Percentiles rank a stretch among this genome's conserved stretches.
These are phyloP conservation scores for Thomomys bottae DNA, from an alignment of 2,113 vertebrate genomes.

Conservation along the genomic window DNA sequence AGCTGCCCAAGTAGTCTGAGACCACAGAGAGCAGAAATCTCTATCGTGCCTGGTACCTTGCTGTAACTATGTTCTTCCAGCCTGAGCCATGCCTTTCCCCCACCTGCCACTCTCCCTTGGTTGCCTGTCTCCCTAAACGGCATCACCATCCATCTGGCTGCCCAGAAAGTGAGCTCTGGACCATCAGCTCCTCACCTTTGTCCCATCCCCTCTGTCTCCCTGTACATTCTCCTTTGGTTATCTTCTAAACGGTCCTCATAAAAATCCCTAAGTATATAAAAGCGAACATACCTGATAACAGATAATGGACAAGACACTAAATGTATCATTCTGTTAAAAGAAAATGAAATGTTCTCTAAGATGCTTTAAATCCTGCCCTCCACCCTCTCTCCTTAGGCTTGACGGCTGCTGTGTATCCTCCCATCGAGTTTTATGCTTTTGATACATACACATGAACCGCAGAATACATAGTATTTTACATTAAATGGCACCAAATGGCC, in stretches of 20 bases:
- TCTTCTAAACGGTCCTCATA: not conserved
- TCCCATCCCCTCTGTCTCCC: not conserved
- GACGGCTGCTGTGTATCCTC: too few species aligned
- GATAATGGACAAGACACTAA: not conserved
- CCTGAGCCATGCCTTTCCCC: too few species aligned
- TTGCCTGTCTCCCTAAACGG: not conserved
- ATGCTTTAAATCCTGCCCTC: too few species aligned
- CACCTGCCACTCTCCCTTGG: not conserved
- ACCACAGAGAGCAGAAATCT: not conserved
- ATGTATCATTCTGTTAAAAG: not conserved
- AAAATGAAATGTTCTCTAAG: not conserved
- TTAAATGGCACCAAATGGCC: not conserved
- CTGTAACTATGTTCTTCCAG: too few species aligned
- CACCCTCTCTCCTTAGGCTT: not conserved
- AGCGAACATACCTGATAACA: not conserved
- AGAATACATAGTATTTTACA: not conserved
- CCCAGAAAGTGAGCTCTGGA: not conserved
- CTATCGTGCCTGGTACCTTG: too few species aligned
- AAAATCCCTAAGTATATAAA: not conserved
- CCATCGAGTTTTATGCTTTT: not conserved
- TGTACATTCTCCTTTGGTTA: not conserved
- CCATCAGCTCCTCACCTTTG: too few species aligned
- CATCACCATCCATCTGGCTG: not conserved
- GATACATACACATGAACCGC: not conserved
- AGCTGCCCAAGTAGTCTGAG: not conserved